Evolutionary conservation across 2,888 invertebrate genomes (phyloP).

Genomic region (Gastrophysa polygoni): DNA sequence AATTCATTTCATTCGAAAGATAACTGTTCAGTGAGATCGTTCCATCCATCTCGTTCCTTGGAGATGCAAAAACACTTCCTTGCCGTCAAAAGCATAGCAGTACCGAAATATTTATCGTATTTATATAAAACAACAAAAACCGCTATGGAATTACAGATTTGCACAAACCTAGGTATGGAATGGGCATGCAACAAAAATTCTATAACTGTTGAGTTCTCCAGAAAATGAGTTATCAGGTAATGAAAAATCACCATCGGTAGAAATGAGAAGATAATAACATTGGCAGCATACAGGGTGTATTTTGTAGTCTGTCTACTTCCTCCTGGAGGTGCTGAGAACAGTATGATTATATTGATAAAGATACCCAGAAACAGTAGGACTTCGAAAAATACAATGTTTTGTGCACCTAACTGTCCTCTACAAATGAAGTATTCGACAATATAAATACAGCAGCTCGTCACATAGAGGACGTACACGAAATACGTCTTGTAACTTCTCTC

Average conservation of each 20-base stretch:
- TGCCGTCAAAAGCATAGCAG: not conserved
- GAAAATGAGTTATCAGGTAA: slow-evolving; percentile 11
- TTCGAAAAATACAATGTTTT: not conserved
- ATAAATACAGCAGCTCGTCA: not conserved
- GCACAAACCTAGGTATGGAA: slow-evolving; percentile 5
- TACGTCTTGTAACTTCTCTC: not conserved
- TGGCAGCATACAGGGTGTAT: slow-evolving; percentile 12
- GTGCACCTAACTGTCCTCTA: not conserved
- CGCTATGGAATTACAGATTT: slow-evolving; percentile 13
- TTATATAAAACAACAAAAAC: slow-evolving; percentile 17
- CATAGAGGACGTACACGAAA: slow-evolving; percentile 6
- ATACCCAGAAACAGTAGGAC: slow-evolving; percentile 1
- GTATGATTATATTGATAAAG: slow-evolving; percentile 14
- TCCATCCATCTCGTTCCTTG: not conserved
- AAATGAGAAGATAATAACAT: slow-evolving; percentile 11
- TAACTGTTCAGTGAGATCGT: not conserved
- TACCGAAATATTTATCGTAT: slow-evolving; percentile 18
- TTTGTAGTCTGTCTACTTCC: not conserved
- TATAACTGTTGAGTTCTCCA: slow-evolving; percentile 1
- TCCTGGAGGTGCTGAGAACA: not conserved
- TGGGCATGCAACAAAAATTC: slow-evolving; percentile 13
- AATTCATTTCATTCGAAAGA: not conserved
- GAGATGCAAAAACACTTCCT: not conserved
- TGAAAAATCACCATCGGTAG: slow-evolving; percentile 11
- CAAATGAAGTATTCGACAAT: slow-evolving; percentile 11